phyloP scores from a whole-genome alignment of 2,888 invertebrate genomes.

The Rhingia campestris region DNA sequence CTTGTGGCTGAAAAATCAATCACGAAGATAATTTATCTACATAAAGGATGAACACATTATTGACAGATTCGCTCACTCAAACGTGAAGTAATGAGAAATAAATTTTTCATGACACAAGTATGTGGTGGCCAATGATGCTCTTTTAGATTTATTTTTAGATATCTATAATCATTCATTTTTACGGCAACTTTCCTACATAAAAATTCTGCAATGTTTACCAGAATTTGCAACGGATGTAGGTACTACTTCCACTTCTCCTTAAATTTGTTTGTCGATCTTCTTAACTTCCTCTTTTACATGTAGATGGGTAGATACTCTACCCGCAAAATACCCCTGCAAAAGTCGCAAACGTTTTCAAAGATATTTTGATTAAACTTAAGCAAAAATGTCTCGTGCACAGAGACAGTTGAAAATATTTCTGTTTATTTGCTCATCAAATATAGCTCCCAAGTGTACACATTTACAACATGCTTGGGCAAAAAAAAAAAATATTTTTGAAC shows the following conservation, averaged over 20 bases:
- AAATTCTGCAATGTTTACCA: too few relatives aligned
- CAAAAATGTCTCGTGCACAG: too few relatives aligned
- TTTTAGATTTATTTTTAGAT: neutral
- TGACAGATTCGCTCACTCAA: conserved; percentile 36
- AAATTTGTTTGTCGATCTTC: too few relatives aligned
- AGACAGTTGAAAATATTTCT: conserved; percentile 1
- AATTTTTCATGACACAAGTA: conserved; percentile 11
- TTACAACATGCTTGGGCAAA: conserved; percentile 12
- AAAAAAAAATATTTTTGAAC: conserved; percentile 23
- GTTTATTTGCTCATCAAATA: conserved; percentile 31
- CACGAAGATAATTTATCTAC: conserved; percentile 31
- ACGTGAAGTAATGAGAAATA: conserved; percentile 36
- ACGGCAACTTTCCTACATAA: too few relatives aligned
- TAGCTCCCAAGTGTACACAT: neutral
- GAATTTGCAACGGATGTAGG: too few relatives aligned
- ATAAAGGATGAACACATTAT: conserved; percentile 30
- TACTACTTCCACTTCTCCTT: too few relatives aligned
- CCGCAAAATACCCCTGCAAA: too few relatives aligned
- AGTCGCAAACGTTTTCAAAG: too few relatives aligned
- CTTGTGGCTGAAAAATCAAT: conserved; percentile 23
- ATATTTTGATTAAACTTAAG: too few relatives aligned
- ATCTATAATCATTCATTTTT: too few relatives aligned
- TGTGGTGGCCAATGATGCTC: conserved; percentile 11
- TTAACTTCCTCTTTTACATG: too few relatives aligned
- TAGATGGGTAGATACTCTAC: too few relatives aligned